Base-by-base conservation (phyloP, 2,888 invertebrate species). In the Calliopum simillimum region DNA sequence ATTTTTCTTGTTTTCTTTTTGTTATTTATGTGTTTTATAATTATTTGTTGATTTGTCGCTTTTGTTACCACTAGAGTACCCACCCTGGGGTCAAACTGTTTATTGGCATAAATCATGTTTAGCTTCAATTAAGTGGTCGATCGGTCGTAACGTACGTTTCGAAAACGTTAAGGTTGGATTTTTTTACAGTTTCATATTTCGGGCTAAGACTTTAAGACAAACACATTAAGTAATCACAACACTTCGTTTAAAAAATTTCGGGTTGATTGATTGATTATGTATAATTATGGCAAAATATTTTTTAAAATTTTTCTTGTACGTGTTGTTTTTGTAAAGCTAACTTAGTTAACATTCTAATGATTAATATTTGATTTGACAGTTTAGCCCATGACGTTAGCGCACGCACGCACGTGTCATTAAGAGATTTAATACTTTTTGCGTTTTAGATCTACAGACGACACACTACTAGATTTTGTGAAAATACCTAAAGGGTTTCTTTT, bases 21-120 rank as follows among this genome's bases (percentile, higher is more conserved):
- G 19, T 49, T 53, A 23, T 53, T 53, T 23, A 53, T 53, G 23
- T 23, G 13, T 53, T 53, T 53, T 53, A 12, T 61, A 44, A 61
- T 61, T 61, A 61, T 61, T 61, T 61, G 46, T 61, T 61, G 46
- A 61, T 44, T 61, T 61, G 61, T 46, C 46, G 61, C 61, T 46
- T 61, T 61, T 61, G 61, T 61, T 46, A 3, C 3, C 33, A 8
- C 21, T 21, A 4, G 21, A 13, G n/a, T n/a, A n/a, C 4, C 25
- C 23, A 13, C 43, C n/a, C 61, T 43, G 44, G 61, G 61, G 12
- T 61, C 58, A 14, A 33, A n/a, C 61, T 23, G 14, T 14, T 21
- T 25, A 33, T 65, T 51, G 65, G 51, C 53, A 53, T 41, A 23
- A 12, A 56, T 56, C 12, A 19, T 23, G 55, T 56, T 23, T 14